These are phyloP conservation scores for Hydropsyche tenuis DNA, from an alignment of 1,140 invertebrate genomes.

Conservation along the genomic window DNA sequence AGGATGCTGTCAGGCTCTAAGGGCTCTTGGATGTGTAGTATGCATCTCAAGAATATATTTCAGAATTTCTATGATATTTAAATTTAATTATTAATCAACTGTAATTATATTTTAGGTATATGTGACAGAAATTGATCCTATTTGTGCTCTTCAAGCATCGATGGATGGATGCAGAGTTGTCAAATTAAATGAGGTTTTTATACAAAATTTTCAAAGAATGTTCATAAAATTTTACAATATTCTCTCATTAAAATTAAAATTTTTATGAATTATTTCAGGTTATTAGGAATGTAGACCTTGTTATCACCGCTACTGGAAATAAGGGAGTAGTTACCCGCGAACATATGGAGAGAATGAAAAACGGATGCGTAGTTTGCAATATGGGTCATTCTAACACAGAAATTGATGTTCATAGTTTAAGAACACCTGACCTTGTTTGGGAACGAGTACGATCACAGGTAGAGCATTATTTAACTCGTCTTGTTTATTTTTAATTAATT, in stretches of 20 bases:
- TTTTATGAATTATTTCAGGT: conserved; percentile 52
- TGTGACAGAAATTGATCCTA: conserved; percentile 98
- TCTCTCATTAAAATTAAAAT: not conserved
- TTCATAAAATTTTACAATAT: too few species aligned
- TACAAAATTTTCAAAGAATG: not conserved
- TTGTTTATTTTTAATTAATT: too few species aligned
- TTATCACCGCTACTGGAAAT: conserved; percentile 95
- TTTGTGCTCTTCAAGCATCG: conserved; percentile 96
- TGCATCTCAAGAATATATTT: conserved; percentile 49
- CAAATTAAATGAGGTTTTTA: conserved; percentile 85
- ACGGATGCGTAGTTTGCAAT: conserved; percentile 95
- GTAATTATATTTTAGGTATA: conserved; percentile 65
- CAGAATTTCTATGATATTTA: not conserved
- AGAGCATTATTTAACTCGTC: too few species aligned
- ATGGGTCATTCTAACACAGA: conserved; percentile 99
- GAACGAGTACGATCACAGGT: conserved; percentile 94
- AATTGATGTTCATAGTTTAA: conserved; percentile 93
- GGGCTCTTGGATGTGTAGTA: conserved; percentile 90
- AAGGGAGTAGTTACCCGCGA: conserved; percentile 95
- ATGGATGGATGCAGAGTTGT: conserved; percentile 98
- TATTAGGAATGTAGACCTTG: conserved; percentile 91
- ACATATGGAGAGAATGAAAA: conserved; percentile 97
- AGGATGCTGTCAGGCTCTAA: conserved; percentile 94
- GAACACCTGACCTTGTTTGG: conserved; percentile 94
- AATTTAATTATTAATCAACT: not conserved